Percentiles rank a stretch among this genome's conserved stretches.
These are phyloP conservation scores for Aradophagus sp. DNA, from an alignment of 1,140 invertebrate species.

Conservation along the genomic window DNA sequence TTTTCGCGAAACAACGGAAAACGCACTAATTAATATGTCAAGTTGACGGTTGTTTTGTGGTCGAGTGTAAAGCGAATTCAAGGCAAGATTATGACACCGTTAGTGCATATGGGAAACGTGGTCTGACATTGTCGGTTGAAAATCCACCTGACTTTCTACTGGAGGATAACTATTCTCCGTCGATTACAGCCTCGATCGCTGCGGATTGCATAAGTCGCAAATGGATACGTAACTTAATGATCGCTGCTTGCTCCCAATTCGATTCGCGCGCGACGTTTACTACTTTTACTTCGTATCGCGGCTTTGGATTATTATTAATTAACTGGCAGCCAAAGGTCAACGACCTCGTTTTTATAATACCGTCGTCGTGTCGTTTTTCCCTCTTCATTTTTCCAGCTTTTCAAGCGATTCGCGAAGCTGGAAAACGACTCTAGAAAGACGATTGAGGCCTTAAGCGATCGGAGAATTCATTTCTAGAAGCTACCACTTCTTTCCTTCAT, in stretches of 20 bases:
- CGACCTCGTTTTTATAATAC: conserved; percentile 4
- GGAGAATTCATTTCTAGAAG: no score
- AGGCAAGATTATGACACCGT: no score
- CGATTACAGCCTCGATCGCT: conserved; percentile 37
- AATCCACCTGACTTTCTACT: conserved; percentile 40
- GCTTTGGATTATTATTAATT: conserved; percentile 28
- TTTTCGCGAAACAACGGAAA: no score
- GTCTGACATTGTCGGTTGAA: conserved; percentile 35
- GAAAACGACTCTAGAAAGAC: no score
- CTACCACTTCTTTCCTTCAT: no score
- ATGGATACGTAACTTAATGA: conserved; percentile 47
- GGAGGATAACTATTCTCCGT: conserved; percentile 29
- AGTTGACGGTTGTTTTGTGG: no score
- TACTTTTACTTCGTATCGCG: conserved; percentile 21
- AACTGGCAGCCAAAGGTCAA: conserved; percentile 29
- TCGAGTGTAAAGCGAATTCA: no score
- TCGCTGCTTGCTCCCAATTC: conserved; percentile 34
- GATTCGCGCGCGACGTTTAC: conserved; percentile 18
- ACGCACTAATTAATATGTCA: no score
- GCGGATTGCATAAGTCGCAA: conserved; percentile 45
- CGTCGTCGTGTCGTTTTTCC: no score
- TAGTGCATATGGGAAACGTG: conserved; percentile 8
- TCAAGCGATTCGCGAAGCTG: no score
- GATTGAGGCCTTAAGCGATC: no score
- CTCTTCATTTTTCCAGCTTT: no score